Conservation (phyloP, 2,113 vertebrate genomes). For the Megaceryle torquata region DNA sequence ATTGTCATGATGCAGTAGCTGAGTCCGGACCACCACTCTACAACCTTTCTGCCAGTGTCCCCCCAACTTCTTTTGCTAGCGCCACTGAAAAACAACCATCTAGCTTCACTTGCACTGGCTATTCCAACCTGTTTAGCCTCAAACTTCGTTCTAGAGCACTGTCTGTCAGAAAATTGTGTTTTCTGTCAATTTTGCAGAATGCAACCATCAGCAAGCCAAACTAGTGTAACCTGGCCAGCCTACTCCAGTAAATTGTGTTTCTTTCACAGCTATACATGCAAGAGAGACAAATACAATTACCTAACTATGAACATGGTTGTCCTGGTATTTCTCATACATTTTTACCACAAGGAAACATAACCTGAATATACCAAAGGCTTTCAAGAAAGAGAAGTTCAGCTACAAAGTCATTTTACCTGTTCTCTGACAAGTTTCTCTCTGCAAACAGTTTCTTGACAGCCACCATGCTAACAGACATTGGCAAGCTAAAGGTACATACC, state of each 20-base stretch:
- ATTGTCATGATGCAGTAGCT: neutral
- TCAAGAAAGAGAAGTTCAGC: neutral
- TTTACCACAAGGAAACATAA: neutral
- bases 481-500: neutral
- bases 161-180: accelerated
- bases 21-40: neutral
- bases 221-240: neutral
- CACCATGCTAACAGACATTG: neutral
- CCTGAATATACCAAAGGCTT: neutral
- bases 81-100: neutral
- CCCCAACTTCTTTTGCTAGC: neutral
- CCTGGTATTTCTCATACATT: neutral
- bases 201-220: neutral
- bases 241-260: too few relatives aligned
- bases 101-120: neutral
- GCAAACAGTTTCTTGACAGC: neutral
- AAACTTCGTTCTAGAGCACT: neutral
- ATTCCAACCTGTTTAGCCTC: neutral
- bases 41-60: neutral
- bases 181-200: neutral
- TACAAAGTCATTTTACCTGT: neutral
- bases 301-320: neutral
- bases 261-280: neutral
- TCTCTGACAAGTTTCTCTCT: neutral
- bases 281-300: neutral